phyloP scores from a whole-genome alignment of 2,888 invertebrate species.

The Pristionchus entomophagus region DNA sequence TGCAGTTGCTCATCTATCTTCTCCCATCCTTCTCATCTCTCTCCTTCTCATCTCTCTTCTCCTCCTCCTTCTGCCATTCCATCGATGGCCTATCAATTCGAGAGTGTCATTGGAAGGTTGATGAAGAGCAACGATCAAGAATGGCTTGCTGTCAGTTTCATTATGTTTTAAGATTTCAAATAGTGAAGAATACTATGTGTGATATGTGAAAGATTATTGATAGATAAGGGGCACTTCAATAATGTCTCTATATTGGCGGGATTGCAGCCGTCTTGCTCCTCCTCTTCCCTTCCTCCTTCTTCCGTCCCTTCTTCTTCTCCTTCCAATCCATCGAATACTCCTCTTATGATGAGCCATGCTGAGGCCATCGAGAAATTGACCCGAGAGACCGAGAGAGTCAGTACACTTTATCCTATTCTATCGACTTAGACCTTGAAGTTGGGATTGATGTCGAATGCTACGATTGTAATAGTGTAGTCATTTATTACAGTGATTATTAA shows the following conservation, averaged over 20 bases:
- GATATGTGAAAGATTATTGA: too few relatives aligned
- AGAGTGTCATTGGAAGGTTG: not conserved
- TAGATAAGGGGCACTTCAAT: too few relatives aligned
- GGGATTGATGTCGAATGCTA: too few relatives aligned
- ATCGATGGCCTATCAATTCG: not conserved
- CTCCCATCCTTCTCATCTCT: not conserved
- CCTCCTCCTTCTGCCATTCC: not conserved
- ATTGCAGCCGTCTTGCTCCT: conserved; percentile 18
- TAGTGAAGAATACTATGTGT: not conserved
- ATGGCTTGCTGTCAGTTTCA: conserved; percentile 17
- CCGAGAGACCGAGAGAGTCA: conserved; percentile 9
- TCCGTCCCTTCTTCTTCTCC: conserved; percentile 13
- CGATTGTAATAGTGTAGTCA: too few relatives aligned
- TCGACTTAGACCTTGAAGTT: not conserved
- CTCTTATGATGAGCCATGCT: not conserved
- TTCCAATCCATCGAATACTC: not conserved
- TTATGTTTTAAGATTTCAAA: not conserved
- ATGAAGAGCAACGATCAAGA: conserved; percentile 25
- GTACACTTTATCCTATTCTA: not conserved
- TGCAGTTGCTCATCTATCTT: not conserved
- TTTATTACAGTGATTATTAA: too few relatives aligned
- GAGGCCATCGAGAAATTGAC: conserved; percentile 28
- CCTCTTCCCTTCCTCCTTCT: conserved; percentile 5
- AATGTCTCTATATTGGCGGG: too few relatives aligned
- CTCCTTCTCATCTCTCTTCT: not conserved